Base-by-base conservation (phyloP, 2,888 invertebrate genomes). In the Scaptomyza polygonia region DNA sequence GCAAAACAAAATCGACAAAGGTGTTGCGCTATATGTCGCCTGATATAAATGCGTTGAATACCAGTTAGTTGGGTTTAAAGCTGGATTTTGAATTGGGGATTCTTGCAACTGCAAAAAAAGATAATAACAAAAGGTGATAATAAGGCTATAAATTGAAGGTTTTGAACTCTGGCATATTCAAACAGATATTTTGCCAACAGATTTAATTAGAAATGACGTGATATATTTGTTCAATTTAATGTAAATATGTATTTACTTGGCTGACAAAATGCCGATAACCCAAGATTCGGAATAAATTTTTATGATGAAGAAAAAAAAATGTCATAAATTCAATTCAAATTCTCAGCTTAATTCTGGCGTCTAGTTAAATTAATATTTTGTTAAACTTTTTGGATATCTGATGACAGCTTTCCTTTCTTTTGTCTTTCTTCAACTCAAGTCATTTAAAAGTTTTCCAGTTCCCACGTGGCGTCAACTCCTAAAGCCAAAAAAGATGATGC, bases 21-120 rank as follows among this genome's bases (percentile, higher is more conserved):
- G 40, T 57, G 48, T 48, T 68, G 40, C 70, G 70, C 42, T 62
- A 55, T 62, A 69, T 65, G 55, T 72, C 61, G 61, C 59, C 64
- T 44, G 81, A 67, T 62, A 84, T 75, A 81, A 75, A 72, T 77
- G 65, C 29, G 32, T 67, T 84, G 61, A 64, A 77, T 67, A 79
- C 81, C 85, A 86, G 81, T 80, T 66, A 56, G 71, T 68, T 81
- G 53, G 61, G 34, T 74, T 72, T 63, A 62, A 77, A 74, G 75
- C 39, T 27, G 39, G n/a, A 29, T 51, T 62, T 69, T 65, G 64
- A 72, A 49, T 61, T 58, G 49, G 40, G 49, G 49, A 56, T 53
- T 57, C 68, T 67, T 55, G 67, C 74, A 67, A 59, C 45, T 62
- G 58, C 49, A 9, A 14, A 9, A 27, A 42, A n/a, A 27, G 8